Percentiles rank a stretch among this genome's conserved stretches.
Evolutionary conservation across 1,140 invertebrate genomes (phyloP).

Genomic region (Macrostomum lignano): DNA sequence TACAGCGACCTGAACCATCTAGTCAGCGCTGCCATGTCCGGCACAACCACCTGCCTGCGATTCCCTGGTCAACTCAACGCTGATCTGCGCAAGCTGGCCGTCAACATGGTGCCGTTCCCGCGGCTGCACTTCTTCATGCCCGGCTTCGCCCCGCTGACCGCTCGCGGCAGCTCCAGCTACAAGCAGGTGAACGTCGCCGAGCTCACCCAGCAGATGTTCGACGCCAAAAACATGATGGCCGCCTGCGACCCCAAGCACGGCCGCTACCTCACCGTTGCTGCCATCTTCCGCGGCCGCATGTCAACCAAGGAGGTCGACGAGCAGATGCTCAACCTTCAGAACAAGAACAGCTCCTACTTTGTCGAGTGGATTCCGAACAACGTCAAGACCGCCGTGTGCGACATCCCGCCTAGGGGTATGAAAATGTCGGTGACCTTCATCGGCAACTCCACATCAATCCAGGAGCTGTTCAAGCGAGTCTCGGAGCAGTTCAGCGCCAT

Average conservation of each 20-base stretch:
- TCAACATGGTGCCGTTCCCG: conserved; percentile 48
- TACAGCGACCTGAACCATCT: conserved; percentile 36
- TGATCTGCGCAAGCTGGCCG: conserved; percentile 41
- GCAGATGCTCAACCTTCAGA: conserved; percentile 44
- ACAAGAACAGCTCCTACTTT: conserved; percentile 31
- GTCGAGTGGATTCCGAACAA: conserved; percentile 23
- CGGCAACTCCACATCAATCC: conserved; percentile 3
- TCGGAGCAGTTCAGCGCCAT: conserved; percentile 8
- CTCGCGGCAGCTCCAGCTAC: conserved; percentile 30
- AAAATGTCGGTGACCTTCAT: conserved; percentile 41
- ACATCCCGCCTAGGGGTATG: conserved; percentile 7
- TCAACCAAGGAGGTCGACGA: conserved; percentile 30
- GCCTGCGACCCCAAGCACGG: conserved; percentile 38
- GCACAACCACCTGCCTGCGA: conserved; percentile 46
- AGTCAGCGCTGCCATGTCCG: conserved; percentile 38
- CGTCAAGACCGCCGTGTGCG: conserved; percentile 7
- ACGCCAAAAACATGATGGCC: conserved; percentile 41
- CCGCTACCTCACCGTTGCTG: conserved; percentile 35
- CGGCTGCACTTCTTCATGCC: conserved; percentile 49
- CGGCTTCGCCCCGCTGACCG: conserved; percentile 40
- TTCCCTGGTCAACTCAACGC: conserved; percentile 54
- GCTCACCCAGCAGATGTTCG: conserved; percentile 35
- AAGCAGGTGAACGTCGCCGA: conserved; percentile 20
- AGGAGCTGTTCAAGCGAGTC: not conserved
- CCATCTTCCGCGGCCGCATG: conserved; percentile 28